Conservation (phyloP, 2,888 invertebrate genomes). For the Alitta virens region DNA sequence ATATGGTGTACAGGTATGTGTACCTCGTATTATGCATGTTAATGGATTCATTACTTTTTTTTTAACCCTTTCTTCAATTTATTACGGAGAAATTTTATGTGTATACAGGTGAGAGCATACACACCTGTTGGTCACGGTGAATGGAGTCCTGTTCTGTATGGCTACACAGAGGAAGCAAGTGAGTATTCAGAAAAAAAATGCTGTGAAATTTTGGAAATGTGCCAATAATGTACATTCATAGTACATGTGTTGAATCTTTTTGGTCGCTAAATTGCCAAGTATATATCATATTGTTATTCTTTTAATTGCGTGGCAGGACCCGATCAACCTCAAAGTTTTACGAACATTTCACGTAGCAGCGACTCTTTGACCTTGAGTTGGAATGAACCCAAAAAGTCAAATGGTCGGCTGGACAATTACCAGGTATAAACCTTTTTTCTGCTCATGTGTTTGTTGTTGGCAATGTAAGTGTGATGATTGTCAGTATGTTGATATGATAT, state of each 20-base stretch:
- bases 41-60: too few species aligned
- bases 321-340: constrained; percentile 22
- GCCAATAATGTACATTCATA: not conserved
- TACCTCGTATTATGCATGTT: too few species aligned
- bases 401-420: constrained; percentile 60
- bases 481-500: too few species aligned
- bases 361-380: constrained; percentile 44
- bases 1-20: constrained; percentile 55
- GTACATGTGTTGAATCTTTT: not conserved
- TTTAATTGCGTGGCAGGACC: constrained; percentile 21
- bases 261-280: too few species aligned
- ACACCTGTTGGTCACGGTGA: constrained; percentile 39
- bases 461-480: too few species aligned
- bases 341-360: constrained; percentile 23
- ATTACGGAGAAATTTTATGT: too few species aligned
- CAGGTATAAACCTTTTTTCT: constrained; percentile 41
- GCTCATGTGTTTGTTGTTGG: too few species aligned
- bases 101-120: constrained; percentile 40
- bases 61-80: too few species aligned
- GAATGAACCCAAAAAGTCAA: constrained; percentile 59
- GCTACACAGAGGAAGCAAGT: constrained; percentile 25
- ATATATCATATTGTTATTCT: too few species aligned
- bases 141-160: constrained; percentile 23
- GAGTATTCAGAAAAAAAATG: constrained; percentile 1
- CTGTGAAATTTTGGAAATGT: not conserved